Base-by-base conservation (phyloP, 2,113 vertebrate species). In the Barnardius zonarius region DNA sequence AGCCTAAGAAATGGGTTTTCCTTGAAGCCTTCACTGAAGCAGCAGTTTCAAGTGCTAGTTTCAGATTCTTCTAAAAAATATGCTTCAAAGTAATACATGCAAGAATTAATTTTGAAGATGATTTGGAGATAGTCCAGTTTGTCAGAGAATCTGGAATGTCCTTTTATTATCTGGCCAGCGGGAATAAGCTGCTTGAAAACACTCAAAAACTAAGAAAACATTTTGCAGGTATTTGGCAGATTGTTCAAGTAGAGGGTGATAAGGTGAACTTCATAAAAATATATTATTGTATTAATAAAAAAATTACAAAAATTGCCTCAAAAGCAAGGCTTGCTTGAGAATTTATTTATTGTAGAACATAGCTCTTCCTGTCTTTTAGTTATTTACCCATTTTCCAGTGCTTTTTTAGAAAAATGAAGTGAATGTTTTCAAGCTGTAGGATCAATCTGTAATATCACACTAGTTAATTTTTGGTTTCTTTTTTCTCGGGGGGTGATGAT, bases 151-250 rank as follows among this genome's bases (percentile, higher is more conserved):
- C 46, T 87, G 19, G 75, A 87, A 59, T 27, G 31, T 41, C 28
- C 43, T 37, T 0, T 59, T 72, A 46, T 75, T 75, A 41, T 31
- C 46, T 85, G 62, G 13, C 54, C 11, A 64, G 39, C 46, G 6
- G 75, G 35, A 85, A 54, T 17, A 12, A 76, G 31, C 20, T 91
- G 18, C 52, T 91, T 79, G 48, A 16, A 63, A 46, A 43, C 5
- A 73, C 11, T 79, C 13, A 68, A 64, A 83, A 87, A 13, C 28
- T 35, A 84, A 57, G 31, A 52, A 83, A 69, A 14, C 14, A 19
- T 88, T 87, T 87, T 86, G 44, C 30, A 61, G 12, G 8, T 91
- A 75, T 43, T 78, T 90, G 62, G 79, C 35, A 82, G 81, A 68
- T 82, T 0, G 1, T 64, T 87, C 78, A 79, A 90, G 35, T 16